Evolutionary conservation across 2,797 vertebrate genomes (phyloP).

Genomic region (Bovichtus diacanthus): DNA sequence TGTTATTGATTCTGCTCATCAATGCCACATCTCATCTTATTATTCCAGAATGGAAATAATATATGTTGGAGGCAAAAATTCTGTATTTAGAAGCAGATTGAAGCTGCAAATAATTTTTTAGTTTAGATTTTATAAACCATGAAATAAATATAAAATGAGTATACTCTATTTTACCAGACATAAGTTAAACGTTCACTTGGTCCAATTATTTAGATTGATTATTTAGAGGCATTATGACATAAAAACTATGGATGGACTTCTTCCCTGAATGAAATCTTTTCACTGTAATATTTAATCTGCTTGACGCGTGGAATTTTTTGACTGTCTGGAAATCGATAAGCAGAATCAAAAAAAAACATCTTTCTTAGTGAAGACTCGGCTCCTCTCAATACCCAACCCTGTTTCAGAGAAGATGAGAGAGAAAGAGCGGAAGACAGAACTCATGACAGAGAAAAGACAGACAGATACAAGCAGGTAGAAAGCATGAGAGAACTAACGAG

Average conservation of each 20-base stretch:
- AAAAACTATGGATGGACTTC: neutral
- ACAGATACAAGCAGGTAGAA: slow-evolving; percentile 49
- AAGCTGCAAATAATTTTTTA: neutral
- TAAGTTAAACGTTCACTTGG: neutral
- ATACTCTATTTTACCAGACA: neutral
- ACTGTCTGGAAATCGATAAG: slow-evolving; percentile 27
- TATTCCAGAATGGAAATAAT: neutral
- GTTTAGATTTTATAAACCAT: neutral
- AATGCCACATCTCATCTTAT: neutral
- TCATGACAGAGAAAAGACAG: slow-evolving; percentile 31
- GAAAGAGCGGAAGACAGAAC: slow-evolving; percentile 17
- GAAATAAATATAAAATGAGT: neutral
- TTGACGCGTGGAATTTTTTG: neutral
- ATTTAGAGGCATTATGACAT: neutral
- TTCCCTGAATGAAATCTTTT: neutral
- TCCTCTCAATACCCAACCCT: slow-evolving; percentile 14
- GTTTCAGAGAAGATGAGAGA: slow-evolving; percentile 4
- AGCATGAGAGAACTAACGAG: slow-evolving; percentile 10
- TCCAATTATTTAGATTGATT: neutral
- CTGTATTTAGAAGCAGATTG: neutral
- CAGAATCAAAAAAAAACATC: slow-evolving; percentile 41
- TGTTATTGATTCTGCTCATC: slow-evolving; percentile 47
- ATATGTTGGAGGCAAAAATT: neutral
- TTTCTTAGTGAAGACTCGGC: neutral
- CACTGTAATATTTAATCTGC: neutral